Evolutionary conservation across 2,888 invertebrate species (phyloP).

Genomic region (Diaperis boleti): DNA sequence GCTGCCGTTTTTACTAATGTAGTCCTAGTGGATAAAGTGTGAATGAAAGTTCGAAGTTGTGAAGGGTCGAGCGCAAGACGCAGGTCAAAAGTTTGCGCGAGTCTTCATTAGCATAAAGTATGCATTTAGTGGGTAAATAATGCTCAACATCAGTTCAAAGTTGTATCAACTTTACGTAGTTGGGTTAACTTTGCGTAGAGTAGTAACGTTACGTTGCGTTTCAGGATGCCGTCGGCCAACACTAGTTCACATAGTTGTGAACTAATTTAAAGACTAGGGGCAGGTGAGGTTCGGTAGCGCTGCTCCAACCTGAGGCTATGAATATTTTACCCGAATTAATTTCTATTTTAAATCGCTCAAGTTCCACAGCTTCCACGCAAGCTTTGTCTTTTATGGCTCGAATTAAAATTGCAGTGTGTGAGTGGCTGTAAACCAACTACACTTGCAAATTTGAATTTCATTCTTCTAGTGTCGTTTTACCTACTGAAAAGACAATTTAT

Average conservation of each 20-base stretch:
- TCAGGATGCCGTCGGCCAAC: slow-evolving; percentile 9
- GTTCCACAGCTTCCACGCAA: slow-evolving; percentile 47
- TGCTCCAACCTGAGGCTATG: slow-evolving; percentile 44
- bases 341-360: slow-evolving; percentile 50
- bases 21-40: too few relatives aligned
- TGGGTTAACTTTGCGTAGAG: background rate
- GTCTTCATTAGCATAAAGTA: background rate
- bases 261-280: slow-evolving; percentile 47
- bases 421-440: slow-evolving; percentile 45
- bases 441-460: slow-evolving; percentile 43
- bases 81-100: background rate
- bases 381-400: slow-evolving; percentile 39
- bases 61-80: background rate
- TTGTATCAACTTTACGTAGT: background rate
- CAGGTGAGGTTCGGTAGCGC: slow-evolving; percentile 44
- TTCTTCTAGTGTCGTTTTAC: slow-evolving; percentile 31
- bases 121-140: background rate
- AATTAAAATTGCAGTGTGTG: slow-evolving; percentile 47
- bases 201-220: slow-evolving; percentile 18
- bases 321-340: slow-evolving; percentile 52
- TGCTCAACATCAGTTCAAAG: background rate
- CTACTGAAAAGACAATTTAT: slow-evolving; percentile 39
- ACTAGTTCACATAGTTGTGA: slow-evolving; percentile 29
- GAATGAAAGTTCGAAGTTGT: background rate
- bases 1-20: too few relatives aligned